phyloP scores from a whole-genome alignment of 2,888 invertebrate genomes.

The Portevinia maculata region DNA sequence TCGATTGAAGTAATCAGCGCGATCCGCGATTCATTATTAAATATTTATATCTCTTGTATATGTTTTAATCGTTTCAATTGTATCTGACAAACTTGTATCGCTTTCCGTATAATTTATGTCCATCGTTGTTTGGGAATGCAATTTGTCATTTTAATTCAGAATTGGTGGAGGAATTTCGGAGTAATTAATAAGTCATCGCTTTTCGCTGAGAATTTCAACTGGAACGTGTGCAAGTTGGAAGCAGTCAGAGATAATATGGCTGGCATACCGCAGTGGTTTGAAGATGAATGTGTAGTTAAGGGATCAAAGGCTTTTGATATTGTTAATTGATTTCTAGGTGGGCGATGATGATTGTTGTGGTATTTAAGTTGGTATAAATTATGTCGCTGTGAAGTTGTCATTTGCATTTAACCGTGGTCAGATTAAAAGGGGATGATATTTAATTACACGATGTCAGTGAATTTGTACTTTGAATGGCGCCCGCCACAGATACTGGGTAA shows the following conservation, averaged over 20 bases:
- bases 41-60: slow-evolving; percentile 18
- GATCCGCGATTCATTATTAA: slow-evolving; percentile 15
- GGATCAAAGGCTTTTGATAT: no score
- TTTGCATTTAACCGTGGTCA: no score
- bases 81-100: slow-evolving; percentile 41
- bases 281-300: neutral
- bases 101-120: slow-evolving; percentile 47
- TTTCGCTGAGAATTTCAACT: slow-evolving; percentile 9
- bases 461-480: no score
- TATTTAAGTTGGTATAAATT: no score
- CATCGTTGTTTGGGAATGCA: slow-evolving; percentile 13
- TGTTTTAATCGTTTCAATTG: slow-evolving; percentile 16
- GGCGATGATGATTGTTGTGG: no score
- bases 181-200: slow-evolving; percentile 51
- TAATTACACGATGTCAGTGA: no score
- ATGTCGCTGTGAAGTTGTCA: no score
- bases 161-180: neutral
- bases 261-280: neutral
- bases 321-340: no score
- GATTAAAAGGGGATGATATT: no score
- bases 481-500: no score
- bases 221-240: neutral
- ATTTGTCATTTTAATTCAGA: slow-evolving; percentile 9
- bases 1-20: slow-evolving; percentile 60
- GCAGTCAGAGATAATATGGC: no score